Evolutionary conservation across 2,797 vertebrate species (phyloP).

Genomic region (Scomberomorus guttatus): DNA sequence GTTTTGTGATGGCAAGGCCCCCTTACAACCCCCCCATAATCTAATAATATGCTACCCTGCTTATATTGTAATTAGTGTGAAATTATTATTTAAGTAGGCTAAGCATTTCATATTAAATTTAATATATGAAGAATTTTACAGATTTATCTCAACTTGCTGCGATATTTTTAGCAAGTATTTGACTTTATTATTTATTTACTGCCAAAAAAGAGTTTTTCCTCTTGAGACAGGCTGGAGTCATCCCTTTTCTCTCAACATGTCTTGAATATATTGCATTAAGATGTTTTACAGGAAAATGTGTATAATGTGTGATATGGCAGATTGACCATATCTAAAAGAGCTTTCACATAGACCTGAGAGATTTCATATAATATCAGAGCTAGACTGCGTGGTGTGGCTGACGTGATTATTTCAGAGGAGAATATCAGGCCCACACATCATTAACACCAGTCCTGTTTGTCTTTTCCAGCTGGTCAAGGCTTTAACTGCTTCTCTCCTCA

Average conservation of each 20-base stretch:
- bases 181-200: too few relatives aligned
- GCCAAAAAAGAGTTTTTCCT: too few relatives aligned
- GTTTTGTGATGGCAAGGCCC: too few relatives aligned
- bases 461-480: slow-evolving; percentile 11
- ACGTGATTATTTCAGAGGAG: slow-evolving; percentile 9
- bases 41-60: too few relatives aligned
- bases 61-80: too few relatives aligned
- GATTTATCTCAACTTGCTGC: too few relatives aligned
- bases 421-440: slow-evolving; percentile 17
- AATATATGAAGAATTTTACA: too few relatives aligned
- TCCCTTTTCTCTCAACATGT: too few relatives aligned
- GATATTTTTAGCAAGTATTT: too few relatives aligned
- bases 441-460: slow-evolving; percentile 8
- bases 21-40: too few relatives aligned
- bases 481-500: slow-evolving; percentile 23
- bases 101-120: too few relatives aligned
- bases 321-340: neutral
- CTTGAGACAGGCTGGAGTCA: neutral
- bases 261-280: neutral
- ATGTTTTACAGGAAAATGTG: neutral
- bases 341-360: neutral
- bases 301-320: neutral
- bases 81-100: too few relatives aligned
- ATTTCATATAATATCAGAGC: neutral
- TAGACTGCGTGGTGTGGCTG: neutral